Base-by-base conservation (phyloP, 1,140 invertebrate genomes). In the Panonychus citri region DNA sequence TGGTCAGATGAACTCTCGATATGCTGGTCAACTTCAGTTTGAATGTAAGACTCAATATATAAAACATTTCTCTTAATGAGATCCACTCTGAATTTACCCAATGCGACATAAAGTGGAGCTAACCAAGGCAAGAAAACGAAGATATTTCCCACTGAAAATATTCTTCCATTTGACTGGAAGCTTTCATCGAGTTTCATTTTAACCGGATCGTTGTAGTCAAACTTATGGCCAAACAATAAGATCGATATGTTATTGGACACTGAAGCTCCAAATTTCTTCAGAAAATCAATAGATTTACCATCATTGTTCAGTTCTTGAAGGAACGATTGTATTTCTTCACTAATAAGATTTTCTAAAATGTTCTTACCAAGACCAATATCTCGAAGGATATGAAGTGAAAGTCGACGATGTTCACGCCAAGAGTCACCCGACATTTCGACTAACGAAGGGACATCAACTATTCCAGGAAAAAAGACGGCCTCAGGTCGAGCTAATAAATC, bases 361-460 rank as follows among this genome's bases (percentile, higher is more conserved):
- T 69, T 72, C 63, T 80, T 78, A 0, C 83, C 83, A 57, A 82
- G 81, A n/a, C 85, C 85, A 8, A 84, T 71, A 27, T 77, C 70
- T 26, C 75, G 74, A 59, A 89, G 71, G 54, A 79, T 76, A 57
- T 76, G 76, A 46, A 85, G 65, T 3, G 79, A 74, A 68, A 86
- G 87, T 51, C 71, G 70, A 43, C 83, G 73, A 60, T 87, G 79
- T 60, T 80, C 78, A 51, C 71, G 73, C 83, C 84, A 88, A 3
- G 79, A 63, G 10, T 73, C 63, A 0, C 83, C 83, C 17, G 49
- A 62, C 17, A 30, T 56, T 3, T 57, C 55, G 21, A 52, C 53
- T 37, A 63, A 57, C 59, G 53, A 17, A 49, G n/a, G 34, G 37
- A n/a, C 28, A 2, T n/a, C 21, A 26, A 52, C 5, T n/a, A 21